phyloP scores from a whole-genome alignment of 2,113 vertebrate species.

The Loxodonta africana region DNA sequence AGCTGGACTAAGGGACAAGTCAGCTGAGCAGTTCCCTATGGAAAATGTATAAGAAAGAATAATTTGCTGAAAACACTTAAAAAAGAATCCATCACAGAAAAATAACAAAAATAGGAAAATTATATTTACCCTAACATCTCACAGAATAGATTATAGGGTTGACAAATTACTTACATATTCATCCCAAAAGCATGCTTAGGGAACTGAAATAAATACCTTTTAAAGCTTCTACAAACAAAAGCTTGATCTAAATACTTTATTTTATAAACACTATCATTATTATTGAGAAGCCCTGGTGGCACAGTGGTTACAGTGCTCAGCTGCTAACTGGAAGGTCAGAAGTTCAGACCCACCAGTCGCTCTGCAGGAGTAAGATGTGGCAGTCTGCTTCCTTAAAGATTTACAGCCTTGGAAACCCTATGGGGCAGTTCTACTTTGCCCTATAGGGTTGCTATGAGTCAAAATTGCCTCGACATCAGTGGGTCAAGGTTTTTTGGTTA shows the following conservation, averaged over 20 bases:
- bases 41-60: slow-evolving; percentile 15
- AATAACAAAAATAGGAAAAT: slow-evolving; percentile 6
- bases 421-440: too few relatives aligned
- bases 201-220: not conserved
- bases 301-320: too few relatives aligned
- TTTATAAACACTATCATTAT: not conserved
- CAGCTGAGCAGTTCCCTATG: not conserved
- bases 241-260: not conserved
- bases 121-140: not conserved
- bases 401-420: too few relatives aligned
- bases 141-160: not conserved
- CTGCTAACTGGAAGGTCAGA: too few relatives aligned
- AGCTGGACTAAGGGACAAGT: not conserved
- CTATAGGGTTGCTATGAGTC: too few relatives aligned
- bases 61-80: not conserved
- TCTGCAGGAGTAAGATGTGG: too few relatives aligned
- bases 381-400: too few relatives aligned
- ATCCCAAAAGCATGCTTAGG: not conserved
- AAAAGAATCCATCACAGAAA: not conserved
- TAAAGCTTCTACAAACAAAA: not conserved
- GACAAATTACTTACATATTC: not conserved
- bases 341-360: too few relatives aligned
- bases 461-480: too few relatives aligned
- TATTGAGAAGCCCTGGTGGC: not conserved
- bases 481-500: not conserved